phyloP scores from a whole-genome alignment of 2,797 vertebrate species.

The Cryptoprocta ferox region DNA sequence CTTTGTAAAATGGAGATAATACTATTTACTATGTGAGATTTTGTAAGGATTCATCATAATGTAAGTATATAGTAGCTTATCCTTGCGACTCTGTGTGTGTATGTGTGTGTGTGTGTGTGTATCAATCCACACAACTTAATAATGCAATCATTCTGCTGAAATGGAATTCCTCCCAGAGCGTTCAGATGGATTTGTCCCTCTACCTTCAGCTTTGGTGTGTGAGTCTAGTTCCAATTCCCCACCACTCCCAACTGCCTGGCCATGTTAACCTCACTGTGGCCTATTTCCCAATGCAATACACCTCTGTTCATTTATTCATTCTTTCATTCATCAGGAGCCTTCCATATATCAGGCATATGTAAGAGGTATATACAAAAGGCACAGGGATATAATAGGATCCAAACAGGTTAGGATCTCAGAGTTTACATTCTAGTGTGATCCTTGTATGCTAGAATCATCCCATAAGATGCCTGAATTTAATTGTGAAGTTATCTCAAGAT shows the following conservation, averaged over 20 bases:
- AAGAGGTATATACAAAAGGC: neutral
- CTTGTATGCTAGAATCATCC: neutral
- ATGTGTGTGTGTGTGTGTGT: no score
- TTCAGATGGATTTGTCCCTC: neutral
- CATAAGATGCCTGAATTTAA: neutral
- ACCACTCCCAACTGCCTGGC: neutral
- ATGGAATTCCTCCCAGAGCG: neutral
- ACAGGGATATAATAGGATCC: neutral
- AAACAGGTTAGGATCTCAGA: neutral
- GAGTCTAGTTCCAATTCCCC: neutral
- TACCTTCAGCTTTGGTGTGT: neutral
- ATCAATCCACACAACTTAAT: neutral
- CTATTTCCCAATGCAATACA: neutral
- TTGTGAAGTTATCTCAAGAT: slow-evolving; percentile 41
- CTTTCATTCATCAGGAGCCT: neutral
- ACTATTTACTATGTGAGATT: neutral
- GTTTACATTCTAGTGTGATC: neutral
- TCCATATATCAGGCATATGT: neutral
- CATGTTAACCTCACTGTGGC: neutral
- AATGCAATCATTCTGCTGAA: neutral
- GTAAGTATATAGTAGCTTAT: neutral
- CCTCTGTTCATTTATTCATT: neutral
- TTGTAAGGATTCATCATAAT: neutral
- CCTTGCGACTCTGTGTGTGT: neutral
- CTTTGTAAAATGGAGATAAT: neutral